phyloP scores from a whole-genome alignment of 2,113 vertebrate species.

The Regulus satrapa region DNA sequence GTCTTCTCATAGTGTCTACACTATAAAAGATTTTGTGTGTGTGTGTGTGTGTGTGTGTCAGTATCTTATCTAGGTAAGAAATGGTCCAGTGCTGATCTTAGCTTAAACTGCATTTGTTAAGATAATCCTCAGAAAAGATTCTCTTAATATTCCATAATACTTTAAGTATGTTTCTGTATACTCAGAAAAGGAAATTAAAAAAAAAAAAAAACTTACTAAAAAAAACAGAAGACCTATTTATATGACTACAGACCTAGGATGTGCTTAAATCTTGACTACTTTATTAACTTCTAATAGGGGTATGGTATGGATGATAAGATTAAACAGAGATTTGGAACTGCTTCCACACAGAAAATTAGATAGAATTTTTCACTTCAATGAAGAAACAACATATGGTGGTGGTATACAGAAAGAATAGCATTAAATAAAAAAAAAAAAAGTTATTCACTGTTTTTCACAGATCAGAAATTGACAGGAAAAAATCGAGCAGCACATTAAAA shows the following conservation, averaged over 20 bases:
- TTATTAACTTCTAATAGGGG: not conserved
- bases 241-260: not conserved
- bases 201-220: not conserved
- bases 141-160: not conserved
- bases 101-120: not conserved
- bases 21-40: too few species aligned
- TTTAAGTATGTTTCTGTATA: not conserved
- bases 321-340: not conserved
- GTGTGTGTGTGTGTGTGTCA: too few species aligned
- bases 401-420: not conserved
- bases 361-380: not conserved
- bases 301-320: not conserved
- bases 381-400: not conserved
- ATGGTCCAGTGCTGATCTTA: not conserved
- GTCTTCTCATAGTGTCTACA: not conserved
- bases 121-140: not conserved
- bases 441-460: not conserved
- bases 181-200: not conserved
- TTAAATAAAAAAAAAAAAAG: not conserved
- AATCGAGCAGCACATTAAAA: not conserved
- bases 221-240: not conserved
- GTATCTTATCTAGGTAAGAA: too few species aligned
- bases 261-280: not conserved
- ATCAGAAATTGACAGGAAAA: not conserved
- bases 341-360: not conserved